Evolutionary conservation across 2,113 vertebrate species (phyloP), one percentile per base, ranked within the genome.

Genomic region (Malaclemys terrapin): DNA sequence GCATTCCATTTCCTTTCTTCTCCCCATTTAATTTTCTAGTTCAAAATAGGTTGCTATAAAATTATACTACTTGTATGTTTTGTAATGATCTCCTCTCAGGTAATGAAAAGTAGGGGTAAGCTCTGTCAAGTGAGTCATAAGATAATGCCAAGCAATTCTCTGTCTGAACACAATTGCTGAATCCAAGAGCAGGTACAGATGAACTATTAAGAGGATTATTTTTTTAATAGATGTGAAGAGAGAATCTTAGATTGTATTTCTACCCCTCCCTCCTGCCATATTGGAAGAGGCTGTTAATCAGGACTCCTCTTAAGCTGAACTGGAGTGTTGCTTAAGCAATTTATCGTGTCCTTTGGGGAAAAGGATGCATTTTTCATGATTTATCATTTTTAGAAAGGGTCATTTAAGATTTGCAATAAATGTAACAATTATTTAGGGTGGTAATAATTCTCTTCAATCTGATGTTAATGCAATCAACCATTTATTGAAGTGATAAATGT

Each of bases 101-200:
- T 96, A 97, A 97, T 97, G 94, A 95, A 96, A 97, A 97, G 95
- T 95, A 97, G 88, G 94, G 93, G 89, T 94, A 97, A 97, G 92
- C 82, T 95, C 96, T 96, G 95, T 97, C 95, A 97, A 97, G 95
- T 97, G 94, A 97, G 87, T 96, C 95, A 93, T 97, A 96, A 96
- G 94, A 96, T 96, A 97, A 97, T 96, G 87, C 93, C 93, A 92
- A 91, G 90, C 95, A 97, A 97, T 98, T 97, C 95, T 94, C 92
- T 94, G 90, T 88, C 96, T 96, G 88, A 97, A 91, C 85, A 93
- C 93, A 97, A 94, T 90, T 96, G 94, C 76, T 96, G 93, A 92
- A 88, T 95, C 69, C 89, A 96, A 95, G 94, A 91, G 93, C 88
- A 91, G 95, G 89, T 93, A 95, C 85, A 95, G 95, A 96, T 97